phyloP scores from a whole-genome alignment of 2,797 vertebrate species.

The Amphiprion clarkii region DNA sequence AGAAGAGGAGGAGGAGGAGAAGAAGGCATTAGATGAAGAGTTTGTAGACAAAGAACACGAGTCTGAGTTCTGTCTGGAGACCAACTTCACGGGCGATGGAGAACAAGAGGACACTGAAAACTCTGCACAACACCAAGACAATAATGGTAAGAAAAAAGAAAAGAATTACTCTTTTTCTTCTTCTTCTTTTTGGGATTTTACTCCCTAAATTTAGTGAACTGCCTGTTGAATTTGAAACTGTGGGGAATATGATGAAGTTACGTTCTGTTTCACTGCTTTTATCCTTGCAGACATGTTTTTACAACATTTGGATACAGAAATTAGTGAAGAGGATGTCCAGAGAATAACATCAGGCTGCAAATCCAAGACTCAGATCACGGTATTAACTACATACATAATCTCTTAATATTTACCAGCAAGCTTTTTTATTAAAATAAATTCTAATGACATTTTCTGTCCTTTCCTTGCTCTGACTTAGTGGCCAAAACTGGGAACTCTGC shows the following conservation, averaged over 20 bases:
- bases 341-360: constrained; percentile 81
- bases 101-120: constrained; percentile 51
- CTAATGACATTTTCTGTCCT: not conserved
- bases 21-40: constrained; percentile 73
- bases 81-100: constrained; percentile 85
- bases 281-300: constrained; percentile 88
- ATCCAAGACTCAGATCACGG: constrained; percentile 86
- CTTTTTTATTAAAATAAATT: not conserved
- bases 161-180: not conserved
- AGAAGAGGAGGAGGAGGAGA: constrained; percentile 35
- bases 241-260: not conserved
- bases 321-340: constrained; percentile 90
- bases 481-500: constrained; percentile 88
- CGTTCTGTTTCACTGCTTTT: not conserved
- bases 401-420: not conserved
- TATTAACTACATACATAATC: constrained; percentile 61
- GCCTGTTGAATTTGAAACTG: not conserved
- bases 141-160: constrained; percentile 51
- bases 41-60: constrained; percentile 91
- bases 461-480: constrained; percentile 82
- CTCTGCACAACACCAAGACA: constrained; percentile 14
- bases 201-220: not conserved
- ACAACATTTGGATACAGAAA: constrained; percentile 88
- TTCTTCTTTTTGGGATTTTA: not conserved
- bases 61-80: constrained; percentile 92